Base-by-base conservation (phyloP, 2,113 vertebrate genomes). In the Tachysurus fulvidraco region DNA sequence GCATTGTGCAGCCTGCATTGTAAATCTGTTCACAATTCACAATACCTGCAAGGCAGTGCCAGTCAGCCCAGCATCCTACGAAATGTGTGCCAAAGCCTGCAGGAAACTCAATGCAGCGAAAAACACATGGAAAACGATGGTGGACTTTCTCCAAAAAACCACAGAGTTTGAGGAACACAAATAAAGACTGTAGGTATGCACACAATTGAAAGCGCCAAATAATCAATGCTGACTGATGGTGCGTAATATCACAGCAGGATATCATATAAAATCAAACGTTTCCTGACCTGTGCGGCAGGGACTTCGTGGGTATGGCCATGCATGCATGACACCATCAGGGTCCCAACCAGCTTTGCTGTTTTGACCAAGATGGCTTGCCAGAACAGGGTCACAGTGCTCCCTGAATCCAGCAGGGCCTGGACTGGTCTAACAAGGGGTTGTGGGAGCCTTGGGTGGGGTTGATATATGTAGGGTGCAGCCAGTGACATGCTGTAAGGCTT, bases 11-110 rank as follows among this genome's bases (percentile, higher is more conserved):
- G 59, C 74, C 62, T 76, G 74, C 64, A 83, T 86, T 76, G 89
- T 83, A 85, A 80, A 83, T 79, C 60, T 28, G 28, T 86, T 89
- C 73, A 91, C 87, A 89, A 89, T 88, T 84, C 89, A 90, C 87
- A 90, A 90, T 90, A 52, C 85, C 85, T 82, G 71, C 59, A 55
- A 62, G 82, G 73, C 69, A 41, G 21, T 74, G 85, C 87, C 84
- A 85, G 67, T 81, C 86, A 62, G 78, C 82, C 50, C 60, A 46
- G 79, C 74, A 60, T 85, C 59, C 62, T 50, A 55, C 16, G 30
- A 64, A 52, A 60, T 19, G 69, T 52, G 67, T 77, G 85, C 88
- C 88, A 89, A 83, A 77, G 78, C 74, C 89, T 83, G 60, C 87
- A 83, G 55, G 79, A 62, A 74, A 81, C 73, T 57, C 84, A 86